Base-by-base conservation (phyloP, 2,797 vertebrate species). In the Artibeus jamaicensis region DNA sequence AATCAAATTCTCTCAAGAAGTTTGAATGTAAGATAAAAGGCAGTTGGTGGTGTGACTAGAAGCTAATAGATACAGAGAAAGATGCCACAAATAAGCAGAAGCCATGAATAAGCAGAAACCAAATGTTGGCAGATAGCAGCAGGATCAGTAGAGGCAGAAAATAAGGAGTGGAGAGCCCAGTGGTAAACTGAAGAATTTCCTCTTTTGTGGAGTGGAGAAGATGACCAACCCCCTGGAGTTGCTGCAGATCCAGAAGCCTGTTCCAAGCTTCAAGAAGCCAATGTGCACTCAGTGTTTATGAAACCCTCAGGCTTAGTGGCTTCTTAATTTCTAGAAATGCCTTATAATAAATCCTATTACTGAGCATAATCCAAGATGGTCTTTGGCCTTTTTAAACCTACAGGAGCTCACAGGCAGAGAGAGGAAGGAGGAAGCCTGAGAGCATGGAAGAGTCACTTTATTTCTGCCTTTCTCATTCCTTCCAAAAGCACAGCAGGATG, bases 321-420 rank as follows among this genome's bases (percentile, higher is more conserved):
- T n/a, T 42, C 24, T 32, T 15, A 32, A 12, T 57, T 95, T 89
- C 89, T 88, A 96, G 70, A 96, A 46, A 44, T 73, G 53, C 62
- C 55, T 62, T 92, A 86, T 39, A 78, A 37, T 91, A 83, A 57
- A 44, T 62, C 55, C 81, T 37, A 32, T 76, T 39, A 65, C 19
- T n/a, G 2, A 92, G 32, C 37, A 24, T 42, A 42, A 53, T 73
- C 26, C 0, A 0, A 32, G 29, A 87, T 37, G 59, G 44, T 8
- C 32, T 68, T 32, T 46, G 10, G 29, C 78, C 12, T 42, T 76
- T 65, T 84, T n/a, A 82, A 34, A 48, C 19, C 83, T 16, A 10
- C 4, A 26, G 11, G 39, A 11, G 46, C 29, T 55, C 37, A 21
- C 3, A 26, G 29, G 48, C 3, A 46, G 57, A 29, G 24, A 59